phyloP scores from a whole-genome alignment of 2,113 vertebrate species.

The Ceyx margarethae region DNA sequence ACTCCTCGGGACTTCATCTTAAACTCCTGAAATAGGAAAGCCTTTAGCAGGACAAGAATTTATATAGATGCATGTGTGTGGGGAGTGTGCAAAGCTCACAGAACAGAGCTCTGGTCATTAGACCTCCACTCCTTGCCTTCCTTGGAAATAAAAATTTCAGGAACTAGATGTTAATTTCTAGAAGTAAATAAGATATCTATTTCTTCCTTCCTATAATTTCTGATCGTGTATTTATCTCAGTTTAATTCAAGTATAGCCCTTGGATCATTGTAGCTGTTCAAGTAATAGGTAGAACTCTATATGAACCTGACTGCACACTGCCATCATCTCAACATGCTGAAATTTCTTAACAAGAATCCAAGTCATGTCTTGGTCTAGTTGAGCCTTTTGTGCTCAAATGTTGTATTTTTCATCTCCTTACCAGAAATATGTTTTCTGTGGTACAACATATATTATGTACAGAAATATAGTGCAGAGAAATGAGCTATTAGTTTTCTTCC shows the following conservation, averaged over 20 bases:
- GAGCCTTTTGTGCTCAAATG: background rate
- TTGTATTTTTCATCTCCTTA: background rate
- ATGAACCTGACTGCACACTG: background rate
- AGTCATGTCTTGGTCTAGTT: background rate
- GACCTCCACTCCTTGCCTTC: background rate
- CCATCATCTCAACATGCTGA: background rate
- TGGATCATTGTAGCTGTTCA: background rate
- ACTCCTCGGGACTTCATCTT: background rate
- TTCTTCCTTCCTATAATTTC: background rate
- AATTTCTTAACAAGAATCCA: background rate
- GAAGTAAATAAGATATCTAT: background rate
- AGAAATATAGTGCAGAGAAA: background rate
- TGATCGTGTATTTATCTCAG: background rate
- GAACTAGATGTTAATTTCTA: background rate
- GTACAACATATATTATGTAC: background rate
- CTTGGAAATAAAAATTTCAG: background rate
- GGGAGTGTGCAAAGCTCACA: background rate
- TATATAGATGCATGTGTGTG: background rate
- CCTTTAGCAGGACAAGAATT: background rate
- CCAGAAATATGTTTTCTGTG: background rate
- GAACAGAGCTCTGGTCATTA: background rate
- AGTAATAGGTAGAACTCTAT: rapidly evolving
- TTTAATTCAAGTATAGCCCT: background rate
- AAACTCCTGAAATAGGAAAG: background rate
- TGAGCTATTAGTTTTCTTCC: background rate